Base-by-base conservation (phyloP, 2,797 vertebrate genomes). In the Phalloptychus januarius region DNA sequence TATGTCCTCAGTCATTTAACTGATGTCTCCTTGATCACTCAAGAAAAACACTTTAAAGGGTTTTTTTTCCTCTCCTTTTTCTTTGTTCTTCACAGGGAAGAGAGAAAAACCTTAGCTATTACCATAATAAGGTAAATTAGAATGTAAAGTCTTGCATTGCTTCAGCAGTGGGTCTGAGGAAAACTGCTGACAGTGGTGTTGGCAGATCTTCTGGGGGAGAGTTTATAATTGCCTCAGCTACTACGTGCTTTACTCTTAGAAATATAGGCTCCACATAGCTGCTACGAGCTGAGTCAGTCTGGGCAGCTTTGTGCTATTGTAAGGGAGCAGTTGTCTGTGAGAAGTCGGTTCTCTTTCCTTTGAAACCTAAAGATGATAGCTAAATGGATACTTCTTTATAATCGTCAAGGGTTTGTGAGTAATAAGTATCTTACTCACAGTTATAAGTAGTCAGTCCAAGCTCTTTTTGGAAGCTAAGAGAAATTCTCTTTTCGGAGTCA, bases 171-270 rank as follows among this genome's bases (percentile, higher is more conserved):
- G 84, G 88, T 78, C 78, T 13, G 56, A 79, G 85, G 89, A 85
- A 94, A 90, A 89, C 52, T 91, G 92, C 91, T 94, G 94, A 93
- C 88, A 70, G 84, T 79, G 76, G 83, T 71, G 71, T 70, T 90
- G 87, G 90, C 86, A 91, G 88, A 83, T 91, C 86, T 90, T 89
- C 83, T 83, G 86, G 88, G 77, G 0, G 76, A 81, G 54, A 71
- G 78, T 80, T 86, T 86, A 84, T 89, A 90, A 90, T 94, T 90
- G 82, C 83, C 79, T 92, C 74, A 50, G 87, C 87, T 83, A 72
- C 85, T 87, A 79, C 44, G 56, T 77, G 58, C 71, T 80, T 72
- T 73, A 76, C 52, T 38, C 84, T 86, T 88, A 89, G 88, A 93
- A 88, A 90, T 85, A 86, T 69, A 89, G 83, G 82, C 86, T 86